Percentiles rank a stretch among this genome's conserved stretches.
These are phyloP conservation scores for Formica selysi DNA, from an alignment of 1,140 invertebrate species.

Conservation along the genomic window DNA sequence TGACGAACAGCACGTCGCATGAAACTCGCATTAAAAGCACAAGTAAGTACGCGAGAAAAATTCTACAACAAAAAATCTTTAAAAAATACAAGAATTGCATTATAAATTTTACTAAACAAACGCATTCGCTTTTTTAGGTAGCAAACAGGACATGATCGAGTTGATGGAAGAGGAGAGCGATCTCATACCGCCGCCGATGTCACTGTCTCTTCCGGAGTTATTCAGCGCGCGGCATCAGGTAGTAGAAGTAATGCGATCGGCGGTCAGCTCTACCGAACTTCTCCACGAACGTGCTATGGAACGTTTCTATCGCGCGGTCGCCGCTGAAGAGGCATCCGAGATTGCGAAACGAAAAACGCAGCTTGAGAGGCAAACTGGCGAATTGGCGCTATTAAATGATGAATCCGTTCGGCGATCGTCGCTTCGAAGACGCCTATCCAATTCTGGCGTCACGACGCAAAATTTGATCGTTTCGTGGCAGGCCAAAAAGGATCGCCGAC, in stretches of 20 bases:
- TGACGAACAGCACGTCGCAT: not conserved
- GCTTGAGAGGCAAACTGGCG: constrained; percentile 78
- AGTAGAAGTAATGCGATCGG: constrained; percentile 87
- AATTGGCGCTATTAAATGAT: constrained; percentile 70
- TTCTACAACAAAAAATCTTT: not conserved
- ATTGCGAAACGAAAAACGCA: constrained; percentile 80
- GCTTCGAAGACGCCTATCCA: constrained; percentile 78
- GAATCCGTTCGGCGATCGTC: constrained; percentile 70
- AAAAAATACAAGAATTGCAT: not conserved
- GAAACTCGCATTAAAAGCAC: not conserved
- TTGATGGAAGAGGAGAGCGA: constrained; percentile 86
- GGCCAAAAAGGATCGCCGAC: constrained; percentile 79
- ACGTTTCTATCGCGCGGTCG: constrained; percentile 91
- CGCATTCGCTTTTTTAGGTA: constrained; percentile 12
- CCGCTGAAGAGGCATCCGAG: constrained; percentile 89
- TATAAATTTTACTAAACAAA: not conserved
- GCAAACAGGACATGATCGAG: not conserved
- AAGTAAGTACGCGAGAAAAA: constrained; percentile 10
- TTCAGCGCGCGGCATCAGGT: constrained; percentile 86
- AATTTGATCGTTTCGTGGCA: constrained; percentile 73
- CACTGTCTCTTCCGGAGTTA: constrained; percentile 92
- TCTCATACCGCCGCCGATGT: constrained; percentile 91
- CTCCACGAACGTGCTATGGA: constrained; percentile 93
- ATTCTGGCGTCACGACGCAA: constrained; percentile 67
- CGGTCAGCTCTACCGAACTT: constrained; percentile 93